Conservation (phyloP, 2,113 vertebrate species). For the Festucalex cinctus region DNA sequence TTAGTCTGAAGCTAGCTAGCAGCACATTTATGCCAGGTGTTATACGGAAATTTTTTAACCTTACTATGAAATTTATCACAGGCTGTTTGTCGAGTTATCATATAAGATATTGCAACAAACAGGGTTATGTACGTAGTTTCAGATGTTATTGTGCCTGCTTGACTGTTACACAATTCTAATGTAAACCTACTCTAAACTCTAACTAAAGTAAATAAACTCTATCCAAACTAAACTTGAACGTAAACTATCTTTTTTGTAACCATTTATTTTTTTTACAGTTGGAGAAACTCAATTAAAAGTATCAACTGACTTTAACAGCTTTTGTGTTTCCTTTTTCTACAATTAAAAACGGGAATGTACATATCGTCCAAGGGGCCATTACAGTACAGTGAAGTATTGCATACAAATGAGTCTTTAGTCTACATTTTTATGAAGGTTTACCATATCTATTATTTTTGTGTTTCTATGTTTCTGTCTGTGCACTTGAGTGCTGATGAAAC, state of each 20-base stretch:
- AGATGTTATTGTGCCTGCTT: too few species aligned
- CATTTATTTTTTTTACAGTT: background rate
- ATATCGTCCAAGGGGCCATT: background rate
- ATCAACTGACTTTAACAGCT: background rate
- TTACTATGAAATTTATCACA: too few species aligned
- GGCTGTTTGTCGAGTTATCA: too few species aligned
- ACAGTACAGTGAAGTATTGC: background rate
- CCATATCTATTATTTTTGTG: slow-evolving; percentile 1
- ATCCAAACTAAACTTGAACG: too few species aligned
- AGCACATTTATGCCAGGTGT: too few species aligned
- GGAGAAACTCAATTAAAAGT: background rate
- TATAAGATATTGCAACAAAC: too few species aligned
- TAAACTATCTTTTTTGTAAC: background rate
- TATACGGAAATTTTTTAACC: too few species aligned
- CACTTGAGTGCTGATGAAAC: slow-evolving; percentile 47
- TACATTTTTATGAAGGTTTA: background rate
- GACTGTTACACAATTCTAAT: too few species aligned
- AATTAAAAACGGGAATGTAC: background rate
- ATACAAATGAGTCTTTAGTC: background rate
- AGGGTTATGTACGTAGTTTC: too few species aligned
- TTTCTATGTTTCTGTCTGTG: slow-evolving; percentile 25
- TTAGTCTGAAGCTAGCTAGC: too few species aligned
- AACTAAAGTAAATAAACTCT: too few species aligned
- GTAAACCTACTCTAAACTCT: too few species aligned
- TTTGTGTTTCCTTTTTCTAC: background rate